phyloP scores from a whole-genome alignment of 2,888 invertebrate genomes.

The Agrochola macilenta region DNA sequence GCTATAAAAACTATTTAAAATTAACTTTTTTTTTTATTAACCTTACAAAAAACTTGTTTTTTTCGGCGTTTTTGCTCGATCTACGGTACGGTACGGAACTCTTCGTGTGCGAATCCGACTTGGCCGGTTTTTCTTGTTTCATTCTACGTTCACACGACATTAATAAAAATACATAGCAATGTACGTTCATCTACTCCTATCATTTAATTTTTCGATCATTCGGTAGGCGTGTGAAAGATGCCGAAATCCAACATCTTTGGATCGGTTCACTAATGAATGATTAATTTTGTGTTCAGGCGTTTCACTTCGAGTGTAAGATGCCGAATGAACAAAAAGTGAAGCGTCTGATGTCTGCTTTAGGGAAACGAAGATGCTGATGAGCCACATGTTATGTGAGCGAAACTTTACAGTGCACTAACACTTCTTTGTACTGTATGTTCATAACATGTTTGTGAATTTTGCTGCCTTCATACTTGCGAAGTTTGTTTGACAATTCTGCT shows the following conservation, averaged over 20 bases:
- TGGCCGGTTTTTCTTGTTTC: too few species aligned
- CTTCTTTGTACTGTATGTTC: conserved; percentile 50
- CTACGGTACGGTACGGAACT: too few species aligned
- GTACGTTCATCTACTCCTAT: too few species aligned
- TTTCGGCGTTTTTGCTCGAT: too few species aligned
- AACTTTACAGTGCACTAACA: conserved; percentile 43
- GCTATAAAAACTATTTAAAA: too few species aligned
- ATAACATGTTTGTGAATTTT: conserved; percentile 54
- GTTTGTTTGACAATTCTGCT: conserved; percentile 53
- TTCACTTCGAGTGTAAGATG: neutral
- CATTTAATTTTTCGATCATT: too few species aligned
- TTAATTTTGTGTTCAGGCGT: neutral
- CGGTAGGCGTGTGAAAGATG: neutral
- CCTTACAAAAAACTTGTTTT: too few species aligned
- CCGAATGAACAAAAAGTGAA: neutral
- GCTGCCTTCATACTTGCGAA: conserved; percentile 43
- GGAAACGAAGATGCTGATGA: conserved; percentile 4
- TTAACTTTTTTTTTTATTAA: too few species aligned
- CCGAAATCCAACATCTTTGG: too few species aligned
- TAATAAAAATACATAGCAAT: too few species aligned
- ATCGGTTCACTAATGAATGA: neutral
- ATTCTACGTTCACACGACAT: too few species aligned
- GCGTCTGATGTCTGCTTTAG: neutral
- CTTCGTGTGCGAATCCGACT: too few species aligned
- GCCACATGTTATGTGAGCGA: conserved; percentile 3